These are phyloP conservation scores for Halcyon leucocephala DNA, from an alignment of 2,797 vertebrate genomes.

Conservation along the genomic window DNA sequence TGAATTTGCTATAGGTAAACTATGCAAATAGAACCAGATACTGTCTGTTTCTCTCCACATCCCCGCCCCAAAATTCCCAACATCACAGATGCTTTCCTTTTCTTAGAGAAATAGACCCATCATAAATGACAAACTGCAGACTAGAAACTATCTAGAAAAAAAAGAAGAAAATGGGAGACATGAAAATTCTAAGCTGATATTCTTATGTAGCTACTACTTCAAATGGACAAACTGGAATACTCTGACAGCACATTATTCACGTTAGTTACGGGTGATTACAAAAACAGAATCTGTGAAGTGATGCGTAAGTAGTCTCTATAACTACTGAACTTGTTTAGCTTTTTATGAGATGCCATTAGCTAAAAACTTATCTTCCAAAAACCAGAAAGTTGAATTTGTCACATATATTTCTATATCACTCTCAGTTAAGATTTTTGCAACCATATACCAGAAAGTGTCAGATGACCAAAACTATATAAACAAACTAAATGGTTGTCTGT, in stretches of 20 bases:
- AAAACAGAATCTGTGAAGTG: background rate
- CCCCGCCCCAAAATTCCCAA: accelerated
- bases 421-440: background rate
- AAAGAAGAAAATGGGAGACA: background rate
- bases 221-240: background rate
- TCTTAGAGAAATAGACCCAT: background rate
- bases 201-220: background rate
- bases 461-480: background rate
- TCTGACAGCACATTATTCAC: background rate
- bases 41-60: background rate
- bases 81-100: background rate
- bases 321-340: background rate
- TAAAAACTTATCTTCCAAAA: background rate
- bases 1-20: background rate
- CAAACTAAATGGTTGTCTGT: background rate
- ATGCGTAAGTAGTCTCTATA: background rate
- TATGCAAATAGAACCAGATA: background rate
- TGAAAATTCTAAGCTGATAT: background rate
- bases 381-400: background rate
- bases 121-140: background rate
- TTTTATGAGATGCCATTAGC: background rate
- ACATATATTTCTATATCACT: background rate
- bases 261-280: background rate
- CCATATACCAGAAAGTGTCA: background rate
- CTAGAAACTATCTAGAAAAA: background rate